Conservation (phyloP, 1,140 invertebrate species). For the Penaeus chinensis region DNA sequence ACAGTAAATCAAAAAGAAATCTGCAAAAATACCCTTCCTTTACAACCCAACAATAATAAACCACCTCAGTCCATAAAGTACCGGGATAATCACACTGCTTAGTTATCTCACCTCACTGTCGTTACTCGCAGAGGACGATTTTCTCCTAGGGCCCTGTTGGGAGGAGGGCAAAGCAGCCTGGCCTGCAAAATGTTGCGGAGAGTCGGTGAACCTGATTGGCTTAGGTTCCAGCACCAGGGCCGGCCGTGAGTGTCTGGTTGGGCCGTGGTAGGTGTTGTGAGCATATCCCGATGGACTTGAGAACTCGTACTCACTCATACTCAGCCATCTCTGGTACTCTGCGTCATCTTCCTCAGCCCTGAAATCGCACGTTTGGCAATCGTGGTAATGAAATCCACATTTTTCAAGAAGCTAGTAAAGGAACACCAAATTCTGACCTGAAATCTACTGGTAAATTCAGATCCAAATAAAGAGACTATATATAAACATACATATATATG, state of each 20-base stretch:
- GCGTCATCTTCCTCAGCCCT: constrained; percentile 67
- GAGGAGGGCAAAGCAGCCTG: constrained; percentile 35
- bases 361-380: neutral
- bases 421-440: too few species aligned
- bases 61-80: neutral
- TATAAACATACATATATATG: too few species aligned
- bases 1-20: neutral
- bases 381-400: too few species aligned
- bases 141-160: constrained; percentile 52
- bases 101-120: constrained; percentile 45
- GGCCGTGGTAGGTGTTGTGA: constrained; percentile 93
- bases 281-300: constrained; percentile 74
- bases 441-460: too few species aligned
- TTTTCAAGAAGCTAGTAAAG: too few species aligned
- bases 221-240: constrained; percentile 70
- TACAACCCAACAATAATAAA: neutral
- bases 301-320: constrained; percentile 73
- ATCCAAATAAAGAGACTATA: too few species aligned
- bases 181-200: constrained; percentile 76
- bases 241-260: constrained; percentile 80
- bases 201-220: constrained; percentile 81
- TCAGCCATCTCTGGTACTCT: constrained; percentile 68
- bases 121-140: constrained; percentile 53
- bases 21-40: neutral
- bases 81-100: neutral